Conservation (phyloP, 2,113 vertebrate genomes). For the Sterna hirundo region DNA sequence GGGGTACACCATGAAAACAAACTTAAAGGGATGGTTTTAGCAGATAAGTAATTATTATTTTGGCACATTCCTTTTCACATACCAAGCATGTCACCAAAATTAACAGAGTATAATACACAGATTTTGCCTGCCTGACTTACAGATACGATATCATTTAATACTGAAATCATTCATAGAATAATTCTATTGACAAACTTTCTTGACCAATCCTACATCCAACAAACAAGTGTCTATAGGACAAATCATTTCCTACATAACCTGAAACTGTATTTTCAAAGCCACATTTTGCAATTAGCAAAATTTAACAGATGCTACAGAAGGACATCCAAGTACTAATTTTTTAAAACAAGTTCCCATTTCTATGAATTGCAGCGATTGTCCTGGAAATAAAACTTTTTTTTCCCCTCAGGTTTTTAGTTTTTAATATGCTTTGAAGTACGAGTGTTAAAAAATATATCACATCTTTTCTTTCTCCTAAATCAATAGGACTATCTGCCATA, state of each 20-base stretch:
- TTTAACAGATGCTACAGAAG: background rate
- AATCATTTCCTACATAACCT: background rate
- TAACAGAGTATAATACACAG: background rate
- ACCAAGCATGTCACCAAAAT: background rate
- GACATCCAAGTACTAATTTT: background rate
- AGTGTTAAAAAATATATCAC: background rate
- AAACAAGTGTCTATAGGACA: background rate
- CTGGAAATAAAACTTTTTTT: background rate
- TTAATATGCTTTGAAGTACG: background rate
- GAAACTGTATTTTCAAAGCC: background rate
- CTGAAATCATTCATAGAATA: background rate
- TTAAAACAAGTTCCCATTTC: background rate
- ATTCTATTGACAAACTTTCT: background rate
- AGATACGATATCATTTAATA: background rate
- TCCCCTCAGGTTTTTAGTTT: background rate
- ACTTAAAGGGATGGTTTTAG: background rate
- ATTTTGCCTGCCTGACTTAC: background rate
- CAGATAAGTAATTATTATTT: background rate
- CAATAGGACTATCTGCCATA: background rate
- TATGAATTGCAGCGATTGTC: background rate
- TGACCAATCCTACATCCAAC: background rate
- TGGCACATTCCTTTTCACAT: background rate
- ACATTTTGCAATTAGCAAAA: background rate
- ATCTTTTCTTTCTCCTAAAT: background rate
- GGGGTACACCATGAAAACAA: background rate